Evolutionary conservation across 2,888 invertebrate genomes (phyloP).

Genomic region (Cryptocheilus praepositus): DNA sequence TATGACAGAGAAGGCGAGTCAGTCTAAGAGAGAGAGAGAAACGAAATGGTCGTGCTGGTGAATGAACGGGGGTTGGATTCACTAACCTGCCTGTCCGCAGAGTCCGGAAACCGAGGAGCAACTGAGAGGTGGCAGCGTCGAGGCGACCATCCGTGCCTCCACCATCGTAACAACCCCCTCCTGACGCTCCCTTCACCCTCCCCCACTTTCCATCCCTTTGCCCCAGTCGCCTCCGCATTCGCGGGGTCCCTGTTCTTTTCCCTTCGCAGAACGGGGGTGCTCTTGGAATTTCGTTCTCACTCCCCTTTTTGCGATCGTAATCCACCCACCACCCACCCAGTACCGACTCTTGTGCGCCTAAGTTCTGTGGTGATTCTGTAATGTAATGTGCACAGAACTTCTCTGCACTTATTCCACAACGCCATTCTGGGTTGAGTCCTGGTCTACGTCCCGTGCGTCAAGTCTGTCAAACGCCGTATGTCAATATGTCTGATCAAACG

Average conservation of each 20-base stretch:
- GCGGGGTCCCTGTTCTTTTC: neutral
- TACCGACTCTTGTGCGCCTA: no score
- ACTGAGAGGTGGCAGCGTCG: conserved; percentile 65
- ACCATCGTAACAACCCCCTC: conserved; percentile 52
- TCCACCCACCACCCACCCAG: no score
- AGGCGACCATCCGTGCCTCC: conserved; percentile 50
- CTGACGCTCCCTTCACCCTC: neutral
- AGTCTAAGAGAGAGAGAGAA: conserved; percentile 41
- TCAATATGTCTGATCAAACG: no score
- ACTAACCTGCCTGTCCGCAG: conserved; percentile 69
- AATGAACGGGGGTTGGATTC: conserved; percentile 60
- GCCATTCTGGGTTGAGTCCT: no score
- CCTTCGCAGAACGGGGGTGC: neutral
- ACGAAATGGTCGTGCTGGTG: conserved; percentile 51
- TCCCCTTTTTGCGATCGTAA: neutral
- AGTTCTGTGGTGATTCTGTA: no score
- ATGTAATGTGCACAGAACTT: no score
- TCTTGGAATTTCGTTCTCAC: neutral
- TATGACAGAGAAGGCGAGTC: conserved; percentile 26
- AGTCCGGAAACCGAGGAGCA: conserved; percentile 72
- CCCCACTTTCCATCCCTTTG: neutral
- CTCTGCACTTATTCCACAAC: no score
- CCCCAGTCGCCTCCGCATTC: conserved; percentile 1
- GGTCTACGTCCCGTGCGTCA: no score
- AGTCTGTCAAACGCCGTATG: no score